These are phyloP conservation scores for Andrena bucephala DNA, from an alignment of 2,888 invertebrate genomes.

Conservation along the genomic window DNA sequence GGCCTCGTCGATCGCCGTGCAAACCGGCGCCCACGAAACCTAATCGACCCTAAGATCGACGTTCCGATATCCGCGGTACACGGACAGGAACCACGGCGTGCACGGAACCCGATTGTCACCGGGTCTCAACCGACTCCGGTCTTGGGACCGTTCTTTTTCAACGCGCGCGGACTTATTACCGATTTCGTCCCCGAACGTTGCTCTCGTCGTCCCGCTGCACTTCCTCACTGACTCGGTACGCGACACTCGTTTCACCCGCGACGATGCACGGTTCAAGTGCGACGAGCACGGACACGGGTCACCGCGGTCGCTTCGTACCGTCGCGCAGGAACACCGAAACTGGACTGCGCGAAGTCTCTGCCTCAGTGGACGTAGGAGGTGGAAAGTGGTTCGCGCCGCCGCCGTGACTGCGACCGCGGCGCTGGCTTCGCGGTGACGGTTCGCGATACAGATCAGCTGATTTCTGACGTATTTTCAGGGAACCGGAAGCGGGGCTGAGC, in stretches of 20 bases:
- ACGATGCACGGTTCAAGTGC: background rate
- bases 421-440: conserved; percentile 43
- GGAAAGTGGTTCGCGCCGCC: conserved; percentile 38
- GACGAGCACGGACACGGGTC: conserved; percentile 18
- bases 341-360: conserved; percentile 78
- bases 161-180: too few species aligned
- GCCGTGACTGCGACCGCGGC: conserved; percentile 49
- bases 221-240: conserved; percentile 14
- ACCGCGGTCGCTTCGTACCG: conserved; percentile 69
- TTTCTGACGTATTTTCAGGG: conserved; percentile 48
- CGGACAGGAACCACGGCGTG: conserved; percentile 5
- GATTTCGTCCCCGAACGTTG: background rate
- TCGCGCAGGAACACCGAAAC: conserved; percentile 82
- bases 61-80: conserved; percentile 35
- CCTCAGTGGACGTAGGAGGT: conserved; percentile 59
- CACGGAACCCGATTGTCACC: background rate
- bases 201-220: background rate
- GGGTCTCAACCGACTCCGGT: too few species aligned
- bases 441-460: conserved; percentile 68
- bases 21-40: conserved; percentile 60
- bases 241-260: conserved; percentile 13
- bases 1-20: conserved; percentile 8
- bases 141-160: too few species aligned
- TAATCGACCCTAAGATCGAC: conserved; percentile 71
- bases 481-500: conserved; percentile 10